Evolutionary conservation across 2,888 invertebrate genomes (phyloP), one percentile per base, ranked within the genome.

Genomic region (Thalpophila matura): DNA sequence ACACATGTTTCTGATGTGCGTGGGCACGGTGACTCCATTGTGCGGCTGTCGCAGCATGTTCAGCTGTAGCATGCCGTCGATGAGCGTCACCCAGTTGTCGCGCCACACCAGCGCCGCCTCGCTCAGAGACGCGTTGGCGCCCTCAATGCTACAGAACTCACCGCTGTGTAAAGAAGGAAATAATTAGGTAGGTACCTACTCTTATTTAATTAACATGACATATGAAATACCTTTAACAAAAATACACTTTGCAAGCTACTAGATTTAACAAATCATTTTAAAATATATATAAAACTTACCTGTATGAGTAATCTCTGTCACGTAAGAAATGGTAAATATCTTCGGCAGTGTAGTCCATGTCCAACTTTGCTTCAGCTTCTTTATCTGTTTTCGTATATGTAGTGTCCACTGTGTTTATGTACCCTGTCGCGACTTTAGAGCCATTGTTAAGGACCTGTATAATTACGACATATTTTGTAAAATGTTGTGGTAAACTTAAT

Each of bases 1-100:
- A 7, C 14, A 16, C 10, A 87, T 45, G 14, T 42, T 67, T n/a
- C 74, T 67, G 24, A 87, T 81, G 16, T 56, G 59, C 0, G 96
- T 96, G 1, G 97, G 97, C 14, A 97, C 89, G 33, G 96, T 91
- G 0, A 97, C 90, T 0, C 95, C 93, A 47, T 96, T 94, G 3
- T 95, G 92, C 20, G 96, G 93, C 53, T 95, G 91, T 31, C 95
- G 95, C 14, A 97, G 81, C 6, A 97, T 95, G 46, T 96, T 95
- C 62, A 97, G 96, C 91, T 98, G 98, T 20, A 98, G 89, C 95
- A 98, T 96, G 0, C 97, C 96, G 87, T 98, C 98, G 79, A 98
- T 93, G 80, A 97, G 97, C 3, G 97, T 95, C 0, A 97, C 96
- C 98, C 98, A 98, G 85, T 97, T 97, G 57, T 96, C 95, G n/a